Evolutionary conservation across 1,140 invertebrate species (phyloP).

Genomic region (Calephelis virginiensis): DNA sequence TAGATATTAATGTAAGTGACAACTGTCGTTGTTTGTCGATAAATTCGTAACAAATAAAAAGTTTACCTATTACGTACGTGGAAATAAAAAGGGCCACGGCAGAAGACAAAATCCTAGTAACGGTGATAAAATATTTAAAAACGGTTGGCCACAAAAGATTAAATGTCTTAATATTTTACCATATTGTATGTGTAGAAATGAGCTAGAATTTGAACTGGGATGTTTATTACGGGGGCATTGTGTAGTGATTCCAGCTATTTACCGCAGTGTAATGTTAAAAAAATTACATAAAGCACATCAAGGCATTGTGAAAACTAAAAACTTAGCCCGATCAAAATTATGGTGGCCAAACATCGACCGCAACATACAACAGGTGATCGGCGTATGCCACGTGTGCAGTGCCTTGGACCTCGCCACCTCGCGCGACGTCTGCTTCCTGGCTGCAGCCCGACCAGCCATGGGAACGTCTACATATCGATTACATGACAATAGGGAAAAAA

Average conservation of each 20-base stretch:
- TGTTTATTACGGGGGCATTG: slow-evolving; percentile 23
- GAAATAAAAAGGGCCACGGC: neutral
- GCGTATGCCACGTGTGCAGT: slow-evolving; percentile 20
- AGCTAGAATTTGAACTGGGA: slow-evolving; percentile 22
- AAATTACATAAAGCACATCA: slow-evolving; percentile 23
- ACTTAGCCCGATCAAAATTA: neutral
- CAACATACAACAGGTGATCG: slow-evolving; percentile 18
- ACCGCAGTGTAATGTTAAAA: slow-evolving; percentile 1
- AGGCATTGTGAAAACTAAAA: slow-evolving; percentile 9
- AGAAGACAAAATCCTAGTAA: neutral
- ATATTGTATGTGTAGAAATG: slow-evolving; percentile 27
- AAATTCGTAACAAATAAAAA: no score
- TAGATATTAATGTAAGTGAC: no score
- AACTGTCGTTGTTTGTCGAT: no score
- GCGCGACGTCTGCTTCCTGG: slow-evolving; percentile 20
- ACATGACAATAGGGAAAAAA: no score
- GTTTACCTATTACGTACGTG: no score
- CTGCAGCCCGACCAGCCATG: no score
- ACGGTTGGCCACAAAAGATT: slow-evolving; percentile 28
- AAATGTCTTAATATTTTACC: slow-evolving; percentile 18
- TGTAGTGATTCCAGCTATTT: slow-evolving; percentile 22
- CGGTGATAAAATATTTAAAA: no score
- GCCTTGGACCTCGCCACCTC: slow-evolving; percentile 20
- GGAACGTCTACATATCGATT: no score
- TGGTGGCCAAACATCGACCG: slow-evolving; percentile 27